A percentile compares a stretch with the other conserved stretches of the same genome.
Evolutionary conservation across 2,888 invertebrate species (phyloP).

Genomic region (Eristalis pertinax): DNA sequence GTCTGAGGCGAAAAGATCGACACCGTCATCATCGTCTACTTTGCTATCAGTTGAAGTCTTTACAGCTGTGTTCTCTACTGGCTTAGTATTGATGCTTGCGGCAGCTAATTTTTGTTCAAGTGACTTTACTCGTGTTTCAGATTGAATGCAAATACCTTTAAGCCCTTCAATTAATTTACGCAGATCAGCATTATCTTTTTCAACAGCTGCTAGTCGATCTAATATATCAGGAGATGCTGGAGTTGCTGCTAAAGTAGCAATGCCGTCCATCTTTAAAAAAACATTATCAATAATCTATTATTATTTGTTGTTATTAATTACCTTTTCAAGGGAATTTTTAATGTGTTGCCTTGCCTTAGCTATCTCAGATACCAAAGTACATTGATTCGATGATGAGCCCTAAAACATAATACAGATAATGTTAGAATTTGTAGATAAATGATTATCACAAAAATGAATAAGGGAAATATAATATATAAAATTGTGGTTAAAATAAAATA

Average conservation of each 20-base stretch:
- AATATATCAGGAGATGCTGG: slow-evolving; percentile 83
- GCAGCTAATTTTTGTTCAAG: slow-evolving; percentile 75
- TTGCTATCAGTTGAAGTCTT: slow-evolving; percentile 58
- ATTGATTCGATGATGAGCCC: slow-evolving; percentile 76
- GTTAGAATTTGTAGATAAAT: not conserved
- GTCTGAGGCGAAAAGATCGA: slow-evolving; percentile 91
- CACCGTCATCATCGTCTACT: slow-evolving; percentile 86
- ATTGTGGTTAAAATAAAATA: not conserved
- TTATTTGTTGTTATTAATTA: slow-evolving; percentile 76
- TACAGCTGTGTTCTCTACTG: slow-evolving; percentile 32
- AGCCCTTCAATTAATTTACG: slow-evolving; percentile 79
- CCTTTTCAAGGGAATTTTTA: slow-evolving; percentile 88
- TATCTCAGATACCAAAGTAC: slow-evolving; percentile 91
- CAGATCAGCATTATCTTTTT: slow-evolving; percentile 84
- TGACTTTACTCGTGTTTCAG: slow-evolving; percentile 78
- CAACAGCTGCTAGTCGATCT: slow-evolving; percentile 83
- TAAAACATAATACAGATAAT: slow-evolving; percentile 1
- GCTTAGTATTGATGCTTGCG: slow-evolving; percentile 53
- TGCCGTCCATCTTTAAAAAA: slow-evolving; percentile 85
- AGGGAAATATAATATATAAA: not conserved
- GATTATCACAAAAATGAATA: not conserved
- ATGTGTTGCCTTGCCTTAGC: slow-evolving; percentile 93
- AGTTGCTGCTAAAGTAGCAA: slow-evolving; percentile 83
- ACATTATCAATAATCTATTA: not conserved
- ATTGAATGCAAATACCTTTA: slow-evolving; percentile 76